Evolutionary conservation across 1,140 invertebrate genomes (phyloP).

Genomic region (Ostrea edulis): DNA sequence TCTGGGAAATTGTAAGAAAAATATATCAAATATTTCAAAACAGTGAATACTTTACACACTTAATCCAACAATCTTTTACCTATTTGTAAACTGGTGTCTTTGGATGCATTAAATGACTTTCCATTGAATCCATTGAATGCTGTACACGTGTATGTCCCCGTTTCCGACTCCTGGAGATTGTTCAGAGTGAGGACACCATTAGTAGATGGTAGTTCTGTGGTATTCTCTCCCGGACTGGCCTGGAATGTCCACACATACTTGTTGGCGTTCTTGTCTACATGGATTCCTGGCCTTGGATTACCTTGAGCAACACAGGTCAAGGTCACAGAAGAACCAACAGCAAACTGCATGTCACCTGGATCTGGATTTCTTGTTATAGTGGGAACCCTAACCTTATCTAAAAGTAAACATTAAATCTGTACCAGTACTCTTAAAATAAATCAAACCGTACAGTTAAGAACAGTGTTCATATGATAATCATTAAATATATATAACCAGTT

Average conservation of each 20-base stretch:
- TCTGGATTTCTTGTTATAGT: neutral
- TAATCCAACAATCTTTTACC: neutral
- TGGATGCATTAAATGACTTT: neutral
- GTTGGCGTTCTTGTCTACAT: neutral
- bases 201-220: neutral
- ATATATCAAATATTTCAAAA: too few relatives aligned
- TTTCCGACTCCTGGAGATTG: neutral
- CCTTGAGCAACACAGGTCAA: constrained; percentile 1
- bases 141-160: constrained; percentile 32
- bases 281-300: neutral
- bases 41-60: neutral
- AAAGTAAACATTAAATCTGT: neutral
- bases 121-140: constrained; percentile 30
- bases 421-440: too few relatives aligned
- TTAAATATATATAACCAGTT: too few relatives aligned
- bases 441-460: too few relatives aligned
- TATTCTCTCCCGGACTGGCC: neutral
- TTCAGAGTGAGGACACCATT: neutral
- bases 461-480: too few relatives aligned
- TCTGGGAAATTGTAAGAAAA: too few relatives aligned
- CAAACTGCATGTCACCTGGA: neutral
- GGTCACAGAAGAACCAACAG: constrained; percentile 9
- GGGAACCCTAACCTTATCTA: constrained; percentile 21
- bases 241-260: constrained; percentile 4
- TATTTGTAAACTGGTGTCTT: neutral